Evolutionary conservation across 2,113 vertebrate species (phyloP).

Genomic region (Ailurus styani): DNA sequence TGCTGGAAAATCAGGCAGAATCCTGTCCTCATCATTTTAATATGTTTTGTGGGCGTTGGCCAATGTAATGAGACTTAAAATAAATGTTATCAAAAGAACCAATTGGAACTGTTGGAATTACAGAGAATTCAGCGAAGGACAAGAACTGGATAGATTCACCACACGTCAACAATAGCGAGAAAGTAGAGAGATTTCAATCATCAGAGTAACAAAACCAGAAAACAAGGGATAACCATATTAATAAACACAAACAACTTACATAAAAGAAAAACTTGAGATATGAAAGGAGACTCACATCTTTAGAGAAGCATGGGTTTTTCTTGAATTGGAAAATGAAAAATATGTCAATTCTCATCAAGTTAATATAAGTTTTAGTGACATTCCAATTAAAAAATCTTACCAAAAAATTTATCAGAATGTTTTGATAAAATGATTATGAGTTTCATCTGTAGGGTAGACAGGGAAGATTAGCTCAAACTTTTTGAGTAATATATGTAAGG

Average conservation of each 20-base stretch:
- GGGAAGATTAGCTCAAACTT: not conserved
- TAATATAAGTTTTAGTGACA: not conserved
- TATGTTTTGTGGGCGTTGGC: not conserved
- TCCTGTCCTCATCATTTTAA: not conserved
- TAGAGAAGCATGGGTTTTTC: not conserved
- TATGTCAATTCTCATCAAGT: not conserved
- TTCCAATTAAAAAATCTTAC: not conserved
- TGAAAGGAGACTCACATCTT: not conserved
- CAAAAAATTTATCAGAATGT: not conserved
- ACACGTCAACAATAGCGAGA: not conserved
- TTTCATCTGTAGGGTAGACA: not conserved
- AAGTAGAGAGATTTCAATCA: not conserved
- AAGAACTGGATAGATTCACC: not conserved
- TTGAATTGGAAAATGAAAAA: not conserved
- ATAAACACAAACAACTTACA: not conserved
- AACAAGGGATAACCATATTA: not conserved
- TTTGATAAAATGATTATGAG: not conserved
- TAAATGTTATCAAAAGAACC: not conserved
- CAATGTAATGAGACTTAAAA: not conserved
- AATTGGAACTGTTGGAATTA: not conserved
- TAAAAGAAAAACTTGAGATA: not conserved
- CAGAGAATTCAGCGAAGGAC: not conserved
- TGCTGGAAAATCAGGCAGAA: not conserved
- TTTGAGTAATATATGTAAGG: not conserved
- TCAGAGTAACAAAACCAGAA: not conserved